These are phyloP conservation scores for Acrocephalus kingi DNA, from an alignment of 2,113 vertebrate species.

Conservation along the genomic window DNA sequence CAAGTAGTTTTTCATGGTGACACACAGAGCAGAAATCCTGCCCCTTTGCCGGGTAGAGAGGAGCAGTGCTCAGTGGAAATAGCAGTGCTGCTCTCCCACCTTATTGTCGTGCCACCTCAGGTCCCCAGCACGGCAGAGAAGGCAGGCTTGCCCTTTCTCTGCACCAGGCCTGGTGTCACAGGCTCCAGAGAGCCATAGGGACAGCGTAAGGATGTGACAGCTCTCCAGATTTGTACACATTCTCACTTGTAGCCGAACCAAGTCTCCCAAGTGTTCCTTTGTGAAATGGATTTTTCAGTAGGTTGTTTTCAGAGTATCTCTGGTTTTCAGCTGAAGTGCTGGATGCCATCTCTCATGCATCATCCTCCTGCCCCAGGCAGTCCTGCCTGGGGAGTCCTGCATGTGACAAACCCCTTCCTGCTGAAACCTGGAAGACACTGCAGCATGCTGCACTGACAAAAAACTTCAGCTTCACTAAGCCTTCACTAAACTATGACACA, in stretches of 20 bases:
- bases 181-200: background rate
- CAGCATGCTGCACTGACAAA: background rate
- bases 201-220: background rate
- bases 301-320: background rate
- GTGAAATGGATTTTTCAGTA: background rate
- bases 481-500: background rate
- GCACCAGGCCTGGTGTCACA: fast-evolving
- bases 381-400: background rate
- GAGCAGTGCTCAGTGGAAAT: background rate
- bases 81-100: background rate
- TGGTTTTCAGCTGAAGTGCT: background rate
- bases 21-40: background rate
- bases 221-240: background rate
- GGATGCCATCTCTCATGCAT: background rate
- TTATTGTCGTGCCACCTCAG: fast-evolving
- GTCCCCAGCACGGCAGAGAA: fast-evolving
- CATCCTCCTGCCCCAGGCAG: background rate
- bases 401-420: background rate
- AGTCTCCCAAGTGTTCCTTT: background rate
- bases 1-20: background rate
- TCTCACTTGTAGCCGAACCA: background rate
- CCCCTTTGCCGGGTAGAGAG: background rate
- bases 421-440: background rate
- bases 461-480: background rate
- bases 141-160: background rate